phyloP scores from a whole-genome alignment of 92 coral and sea anemone species.

The Heliopora coerulea region DNA sequence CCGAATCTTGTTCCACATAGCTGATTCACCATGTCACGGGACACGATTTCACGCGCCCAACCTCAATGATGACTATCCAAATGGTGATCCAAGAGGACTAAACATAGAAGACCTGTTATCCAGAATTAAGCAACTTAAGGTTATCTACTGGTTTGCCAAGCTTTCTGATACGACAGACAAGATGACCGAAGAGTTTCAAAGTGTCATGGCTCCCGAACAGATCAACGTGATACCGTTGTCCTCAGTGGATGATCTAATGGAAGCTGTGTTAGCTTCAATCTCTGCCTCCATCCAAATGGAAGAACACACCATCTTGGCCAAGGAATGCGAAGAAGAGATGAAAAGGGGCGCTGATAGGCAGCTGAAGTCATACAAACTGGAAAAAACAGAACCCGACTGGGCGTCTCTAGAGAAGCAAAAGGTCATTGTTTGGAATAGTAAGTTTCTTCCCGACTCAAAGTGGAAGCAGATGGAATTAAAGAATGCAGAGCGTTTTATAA shows the following conservation, averaged over 20 bases:
- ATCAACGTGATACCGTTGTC: constrained; percentile 5
- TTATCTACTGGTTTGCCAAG: constrained; percentile 32
- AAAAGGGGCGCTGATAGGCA: background rate
- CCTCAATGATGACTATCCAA: constrained; percentile 13
- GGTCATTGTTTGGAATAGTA: constrained; percentile 13
- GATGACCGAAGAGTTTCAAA: constrained; percentile 27
- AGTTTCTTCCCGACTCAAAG: background rate
- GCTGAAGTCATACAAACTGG: constrained; percentile 13
- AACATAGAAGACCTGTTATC: constrained; percentile 14
- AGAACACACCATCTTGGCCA: constrained; percentile 9
- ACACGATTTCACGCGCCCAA: constrained; percentile 15
- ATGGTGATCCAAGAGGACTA: constrained; percentile 31
- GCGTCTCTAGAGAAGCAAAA: background rate
- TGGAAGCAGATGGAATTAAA: background rate
- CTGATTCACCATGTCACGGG: constrained; percentile 32
- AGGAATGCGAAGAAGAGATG: background rate
- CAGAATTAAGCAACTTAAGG: background rate
- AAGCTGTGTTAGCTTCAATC: constrained; percentile 16
- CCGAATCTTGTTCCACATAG: constrained; percentile 33
- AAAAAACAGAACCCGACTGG: constrained; percentile 13
- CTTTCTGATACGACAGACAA: constrained; percentile 17
- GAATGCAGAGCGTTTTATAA: constrained; percentile 1
- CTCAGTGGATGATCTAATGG: constrained; percentile 16
- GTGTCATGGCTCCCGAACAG: constrained; percentile 7
- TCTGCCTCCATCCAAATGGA: constrained; percentile 1